Base-by-base conservation (phyloP, 2,797 vertebrate genomes). In the Gallinago solitaria region DNA sequence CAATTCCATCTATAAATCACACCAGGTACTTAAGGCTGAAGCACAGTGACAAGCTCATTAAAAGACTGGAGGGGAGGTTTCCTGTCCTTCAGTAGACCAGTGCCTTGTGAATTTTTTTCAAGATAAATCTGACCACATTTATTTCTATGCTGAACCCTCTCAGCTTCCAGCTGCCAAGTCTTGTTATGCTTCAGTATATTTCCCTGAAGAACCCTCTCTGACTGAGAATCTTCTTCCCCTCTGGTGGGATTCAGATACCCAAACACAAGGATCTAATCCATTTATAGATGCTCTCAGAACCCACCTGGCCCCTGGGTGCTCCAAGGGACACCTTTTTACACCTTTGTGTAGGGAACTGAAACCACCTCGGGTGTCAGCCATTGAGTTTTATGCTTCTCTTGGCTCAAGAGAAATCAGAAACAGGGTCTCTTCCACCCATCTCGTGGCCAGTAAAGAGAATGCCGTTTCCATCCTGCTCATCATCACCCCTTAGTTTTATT, bases 11-110 rank as follows among this genome's bases (percentile, higher is more conserved):
- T 28, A 28, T 32, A 37, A n/a, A 45, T 33, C 30, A 37, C 41
- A 10, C 16, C 1, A 20, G 0, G 14, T 12, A 13, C 8, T 30
- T 30, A 12, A 1, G 9, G 45, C 69, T 50, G 37, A 71, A 20
- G 51, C 21, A 39, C 13, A 4, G 33, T 0, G 1, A 33, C 28
- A 30, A 51, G 27, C 43, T 51, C 37, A 8, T 1, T 23, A 30
- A 9, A 61, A 14, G 35, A 51, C 18, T 4, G 0, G 10, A 59
- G 32, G 47, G 45, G 19, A 30, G 9, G 9, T 2, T 64, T 64
- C 39, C 35, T 28, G 64, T 57, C 33, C 32, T 33, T 28, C 39
- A 21, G 48, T 1, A 68, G 9, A 17, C 41, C 65, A 45, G n/a
- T 5, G 21, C 35, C 41, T 89, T 37, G 11, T 6, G 2, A 74